Conservation (phyloP, 2,797 vertebrate genomes). For the Hoplostethus mediterraneus region DNA sequence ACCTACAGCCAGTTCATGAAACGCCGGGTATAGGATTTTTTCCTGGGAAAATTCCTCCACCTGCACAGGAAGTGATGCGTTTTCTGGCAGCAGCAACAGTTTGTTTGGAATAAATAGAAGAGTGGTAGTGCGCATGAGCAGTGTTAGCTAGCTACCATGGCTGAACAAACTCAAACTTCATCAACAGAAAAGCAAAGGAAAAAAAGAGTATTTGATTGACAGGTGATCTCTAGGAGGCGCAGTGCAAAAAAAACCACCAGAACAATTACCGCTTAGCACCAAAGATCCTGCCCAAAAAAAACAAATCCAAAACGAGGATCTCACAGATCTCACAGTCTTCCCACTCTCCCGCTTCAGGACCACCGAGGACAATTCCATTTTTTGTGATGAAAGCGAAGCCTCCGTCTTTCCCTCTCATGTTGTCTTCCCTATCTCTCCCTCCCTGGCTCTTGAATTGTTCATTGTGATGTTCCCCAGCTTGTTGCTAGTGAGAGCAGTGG, state of each 20-base stretch:
- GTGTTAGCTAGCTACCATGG: too few species aligned
- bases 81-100: neutral
- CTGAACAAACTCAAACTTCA: too few species aligned
- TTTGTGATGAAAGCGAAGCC: slow-evolving; percentile 22
- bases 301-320: too few species aligned
- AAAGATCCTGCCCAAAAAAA: too few species aligned
- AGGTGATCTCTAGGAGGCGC: neutral
- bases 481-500: slow-evolving; percentile 54
- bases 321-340: too few species aligned
- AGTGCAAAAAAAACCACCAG: neutral
- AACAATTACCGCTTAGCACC: neutral
- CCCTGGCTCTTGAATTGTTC: slow-evolving; percentile 41
- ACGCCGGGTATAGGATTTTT: too few species aligned
- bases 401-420: slow-evolving; percentile 7
- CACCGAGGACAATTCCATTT: neutral
- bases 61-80: too few species aligned
- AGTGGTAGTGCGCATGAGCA: neutral
- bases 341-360: too few species aligned
- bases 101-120: neutral
- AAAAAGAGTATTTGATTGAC: neutral
- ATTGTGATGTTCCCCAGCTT: slow-evolving; percentile 29
- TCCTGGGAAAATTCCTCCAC: too few species aligned
- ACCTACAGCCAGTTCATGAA: too few species aligned
- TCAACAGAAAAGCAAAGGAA: too few species aligned
- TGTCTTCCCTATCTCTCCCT: slow-evolving; percentile 11